Evolutionary conservation across 2,113 vertebrate species (phyloP).

Genomic region (Grus americana): DNA sequence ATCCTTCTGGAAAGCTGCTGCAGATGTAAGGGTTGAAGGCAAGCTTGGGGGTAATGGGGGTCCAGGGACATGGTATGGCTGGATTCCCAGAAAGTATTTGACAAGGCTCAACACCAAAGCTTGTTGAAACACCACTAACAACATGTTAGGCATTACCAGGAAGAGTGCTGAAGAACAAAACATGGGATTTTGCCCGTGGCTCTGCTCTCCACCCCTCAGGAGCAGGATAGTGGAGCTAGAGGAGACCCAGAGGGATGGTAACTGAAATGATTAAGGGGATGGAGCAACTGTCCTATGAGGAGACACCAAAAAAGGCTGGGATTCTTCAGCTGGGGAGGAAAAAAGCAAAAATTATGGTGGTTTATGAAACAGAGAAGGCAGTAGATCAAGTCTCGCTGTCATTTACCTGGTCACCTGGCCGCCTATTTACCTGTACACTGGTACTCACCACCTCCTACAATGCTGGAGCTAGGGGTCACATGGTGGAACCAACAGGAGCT

Average conservation of each 20-base stretch:
- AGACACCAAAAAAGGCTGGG: neutral
- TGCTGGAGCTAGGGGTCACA: neutral
- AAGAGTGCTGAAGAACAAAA: neutral
- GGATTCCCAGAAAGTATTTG: neutral
- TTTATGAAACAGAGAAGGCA: neutral
- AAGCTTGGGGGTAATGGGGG: neutral
- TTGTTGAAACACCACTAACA: neutral
- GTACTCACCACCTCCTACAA: neutral
- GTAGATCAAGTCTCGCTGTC: rapidly evolving
- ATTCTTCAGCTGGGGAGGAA: neutral
- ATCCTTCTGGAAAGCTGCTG: neutral
- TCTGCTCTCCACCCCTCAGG: neutral
- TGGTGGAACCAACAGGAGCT: rapidly evolving
- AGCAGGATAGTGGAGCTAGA: neutral
- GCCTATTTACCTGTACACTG: neutral
- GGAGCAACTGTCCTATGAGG: neutral
- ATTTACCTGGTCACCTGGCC: neutral
- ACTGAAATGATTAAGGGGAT: neutral
- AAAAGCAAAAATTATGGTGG: neutral
- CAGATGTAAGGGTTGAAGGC: neutral
- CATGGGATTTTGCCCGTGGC: rapidly evolving
- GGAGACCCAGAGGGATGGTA: neutral
- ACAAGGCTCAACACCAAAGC: neutral
- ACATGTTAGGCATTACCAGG: neutral
- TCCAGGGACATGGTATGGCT: neutral